A percentile compares a stretch with the other conserved stretches of the same genome.
phyloP scores from a whole-genome alignment of 2,797 vertebrate species.

The Novumbra hubbsi region DNA sequence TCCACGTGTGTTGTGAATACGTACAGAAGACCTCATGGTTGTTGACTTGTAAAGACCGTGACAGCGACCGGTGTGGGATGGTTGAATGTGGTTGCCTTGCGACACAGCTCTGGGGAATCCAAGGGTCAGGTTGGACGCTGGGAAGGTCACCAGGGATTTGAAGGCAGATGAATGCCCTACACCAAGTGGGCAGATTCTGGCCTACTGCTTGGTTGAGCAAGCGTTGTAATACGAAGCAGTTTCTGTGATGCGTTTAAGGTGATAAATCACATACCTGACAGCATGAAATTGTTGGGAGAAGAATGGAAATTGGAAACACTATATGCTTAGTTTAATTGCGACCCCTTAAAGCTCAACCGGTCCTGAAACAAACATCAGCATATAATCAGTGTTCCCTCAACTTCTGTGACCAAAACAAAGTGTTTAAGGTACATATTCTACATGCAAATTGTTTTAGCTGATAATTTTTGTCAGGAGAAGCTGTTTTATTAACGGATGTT shows the following conservation, averaged over 20 bases:
- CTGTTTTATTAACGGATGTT: slow-evolving; percentile 32
- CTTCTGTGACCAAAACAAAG: background rate
- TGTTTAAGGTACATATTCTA: slow-evolving; percentile 5
- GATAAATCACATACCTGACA: too few species aligned
- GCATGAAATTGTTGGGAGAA: too few species aligned
- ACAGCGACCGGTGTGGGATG: background rate
- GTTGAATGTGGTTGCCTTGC: too few species aligned
- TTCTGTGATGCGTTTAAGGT: too few species aligned
- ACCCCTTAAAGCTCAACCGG: background rate
- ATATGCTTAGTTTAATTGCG: background rate
- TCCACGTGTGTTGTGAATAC: background rate
- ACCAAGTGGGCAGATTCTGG: too few species aligned
- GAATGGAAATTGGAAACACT: background rate
- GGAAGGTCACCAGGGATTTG: too few species aligned
- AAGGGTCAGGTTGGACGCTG: too few species aligned
- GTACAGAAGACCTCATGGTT: background rate
- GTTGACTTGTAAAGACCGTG: background rate
- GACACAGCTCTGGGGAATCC: too few species aligned
- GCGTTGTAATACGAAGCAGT: too few species aligned
- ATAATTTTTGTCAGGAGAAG: slow-evolving; percentile 10
- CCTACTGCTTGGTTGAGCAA: too few species aligned
- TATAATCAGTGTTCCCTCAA: slow-evolving; percentile 1
- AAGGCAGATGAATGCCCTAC: too few species aligned
- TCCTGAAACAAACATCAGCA: slow-evolving; percentile 18
- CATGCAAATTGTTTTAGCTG: slow-evolving; percentile 44